These are phyloP conservation scores for Dallia pectoralis DNA, from an alignment of 2,797 vertebrate species.

Conservation along the genomic window DNA sequence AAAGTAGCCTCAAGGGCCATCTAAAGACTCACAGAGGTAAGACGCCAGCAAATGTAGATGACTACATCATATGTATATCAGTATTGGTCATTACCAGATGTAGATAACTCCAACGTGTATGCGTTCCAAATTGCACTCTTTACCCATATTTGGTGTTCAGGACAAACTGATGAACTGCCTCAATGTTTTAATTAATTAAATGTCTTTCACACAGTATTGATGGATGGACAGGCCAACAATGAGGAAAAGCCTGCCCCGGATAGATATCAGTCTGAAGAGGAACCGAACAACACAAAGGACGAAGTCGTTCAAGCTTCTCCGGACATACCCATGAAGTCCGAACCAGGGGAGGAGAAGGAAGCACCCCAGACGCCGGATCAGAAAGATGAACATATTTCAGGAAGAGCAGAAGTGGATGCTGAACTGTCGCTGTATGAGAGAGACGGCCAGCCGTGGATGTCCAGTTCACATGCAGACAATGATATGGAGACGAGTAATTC, in stretches of 20 bases:
- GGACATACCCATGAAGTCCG: conserved; percentile 47
- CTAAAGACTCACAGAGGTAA: conserved; percentile 66
- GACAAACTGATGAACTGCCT: background rate
- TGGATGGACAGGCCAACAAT: background rate
- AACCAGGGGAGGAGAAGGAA: conserved; percentile 48
- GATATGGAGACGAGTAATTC: conserved; percentile 20
- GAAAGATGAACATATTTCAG: conserved; percentile 10
- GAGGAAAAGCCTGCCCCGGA: conserved; percentile 13
- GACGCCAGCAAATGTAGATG: conserved; percentile 17
- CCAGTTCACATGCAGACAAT: conserved; percentile 42
- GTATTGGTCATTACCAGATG: background rate
- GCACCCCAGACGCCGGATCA: conserved; percentile 11
- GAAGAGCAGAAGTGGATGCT: conserved; percentile 21
- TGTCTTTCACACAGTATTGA: conserved; percentile 5
- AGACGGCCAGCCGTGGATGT: conserved; percentile 45
- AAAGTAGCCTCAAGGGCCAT: conserved; percentile 72
- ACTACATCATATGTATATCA: too few relatives aligned
- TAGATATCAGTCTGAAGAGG: conserved; percentile 6
- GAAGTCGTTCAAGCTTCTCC: conserved; percentile 13
- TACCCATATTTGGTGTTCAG: background rate
- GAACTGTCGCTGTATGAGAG: conserved; percentile 23
- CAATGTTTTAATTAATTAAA: background rate
- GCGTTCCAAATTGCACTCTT: background rate
- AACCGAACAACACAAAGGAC: background rate
- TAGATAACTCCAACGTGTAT: background rate